Base-by-base conservation (phyloP, 1,140 invertebrate species). In the Epicauta chinensis region DNA sequence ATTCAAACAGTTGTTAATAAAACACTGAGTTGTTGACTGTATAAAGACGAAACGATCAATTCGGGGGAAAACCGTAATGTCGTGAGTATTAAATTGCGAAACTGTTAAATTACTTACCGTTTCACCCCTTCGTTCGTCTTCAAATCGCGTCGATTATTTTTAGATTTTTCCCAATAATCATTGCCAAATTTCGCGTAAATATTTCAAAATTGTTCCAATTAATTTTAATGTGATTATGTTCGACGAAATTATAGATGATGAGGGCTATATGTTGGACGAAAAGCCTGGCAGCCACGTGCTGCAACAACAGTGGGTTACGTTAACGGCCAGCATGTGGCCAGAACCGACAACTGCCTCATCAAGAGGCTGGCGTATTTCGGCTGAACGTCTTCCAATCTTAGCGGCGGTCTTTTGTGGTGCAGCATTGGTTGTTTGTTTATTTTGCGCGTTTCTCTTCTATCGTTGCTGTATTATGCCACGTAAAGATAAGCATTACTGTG, bases 321-420 rank as follows among this genome's bases (percentile, higher is more conserved):
- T 76, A 65, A 75, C 72, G 54, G 74, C 74, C 42, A 73, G 71
- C 60, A 75, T 75, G 73, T 75, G 71, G 71, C 71, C 73, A 31
- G 44, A 49, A 38, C 59, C 43, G 50, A 49, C 35, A 59, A 23
- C 62, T 35, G 59, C 64, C 51, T 61, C 66, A 23, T 57, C 66
- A 13, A 56, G 60, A 50, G 60, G 67, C 60, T 74, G 73, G 69
- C 70, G 71, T 47, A 62, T 77, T 17, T 65, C 73, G 43, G 59
- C 65, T 17, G 71, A 75, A 16, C 71, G 77, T 49, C 59, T 77
- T 42, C 75, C 77, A 4, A 58, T 78, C 32, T 53, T 78, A 23
- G 72, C 76, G 16, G 76, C 75, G 15, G 69, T 74, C 10, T 73
- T 76, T 51, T 72, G 71, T 48, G 77, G 77, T 11, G 73, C 72